Evolutionary conservation across 2,888 invertebrate genomes (phyloP), one percentile per base, ranked within the genome.

Genomic region (Cryptophagus acutangulus): DNA sequence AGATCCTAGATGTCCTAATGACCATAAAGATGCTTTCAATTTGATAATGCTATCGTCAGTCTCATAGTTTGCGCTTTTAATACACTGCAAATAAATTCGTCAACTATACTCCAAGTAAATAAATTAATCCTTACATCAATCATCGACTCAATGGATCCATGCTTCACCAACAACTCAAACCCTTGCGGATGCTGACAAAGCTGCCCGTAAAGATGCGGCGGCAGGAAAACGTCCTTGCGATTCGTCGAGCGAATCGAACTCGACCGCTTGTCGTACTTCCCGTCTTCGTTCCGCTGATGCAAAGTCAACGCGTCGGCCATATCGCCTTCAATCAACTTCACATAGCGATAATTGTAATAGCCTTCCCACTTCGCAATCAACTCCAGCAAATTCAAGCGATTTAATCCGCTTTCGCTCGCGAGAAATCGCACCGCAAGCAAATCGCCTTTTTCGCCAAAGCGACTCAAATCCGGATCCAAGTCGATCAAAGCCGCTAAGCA

Each of bases 21-120:
- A 87, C 95, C 96, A 96, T 0, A 96, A 70, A 0, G 92, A 85
- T 3, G 91, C 81, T 67, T 96, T 96, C 28, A 93, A 66, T 47
- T 85, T 81, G 30, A 86, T 69, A 38, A 89, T 80, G 54, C 85
- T 83, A 44, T 77, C 76, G 36, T 84, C 83, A 8, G 77, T 79
- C 2, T 71, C 67, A 58, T 81, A 82, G 43, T 76, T 74, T 33
- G 75, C 78, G 26, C 66, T 58, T 20, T 63, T 59, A 17, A 71
- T 57, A 36, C 58, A 54, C 69, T 70, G 45, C 33, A 57, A 54
- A 40, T 51, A 36, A 45, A 9, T 20, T 20, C 9, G 9, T 20
- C n/a, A 26, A 26, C 4, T 26, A 9, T 9, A 20, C 12, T 26
- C 12, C 26, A n/a, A 26, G 3, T 26, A 26, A 38, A 2, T 26